These are phyloP conservation scores for Temnothorax curvispinosus DNA, from an alignment of 1,140 invertebrate species.

Conservation along the genomic window DNA sequence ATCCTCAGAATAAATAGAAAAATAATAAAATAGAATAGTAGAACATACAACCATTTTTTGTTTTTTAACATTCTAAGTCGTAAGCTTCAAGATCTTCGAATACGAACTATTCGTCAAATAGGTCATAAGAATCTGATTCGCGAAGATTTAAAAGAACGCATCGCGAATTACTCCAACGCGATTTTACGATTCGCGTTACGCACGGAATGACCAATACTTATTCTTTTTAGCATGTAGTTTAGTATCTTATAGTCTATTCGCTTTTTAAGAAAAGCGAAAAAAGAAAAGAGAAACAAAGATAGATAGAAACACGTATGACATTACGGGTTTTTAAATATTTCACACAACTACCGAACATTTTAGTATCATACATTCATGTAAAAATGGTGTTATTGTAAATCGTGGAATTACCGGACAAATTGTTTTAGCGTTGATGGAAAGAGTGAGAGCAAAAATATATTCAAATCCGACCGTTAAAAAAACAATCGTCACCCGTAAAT, in stretches of 20 bases:
- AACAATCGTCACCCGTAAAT: too few relatives aligned
- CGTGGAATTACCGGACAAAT: too few relatives aligned
- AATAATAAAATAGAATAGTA: neutral
- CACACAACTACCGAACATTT: neutral
- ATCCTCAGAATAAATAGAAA: neutral
- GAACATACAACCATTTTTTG: neutral
- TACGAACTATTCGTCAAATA: neutral
- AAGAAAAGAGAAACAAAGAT: neutral
- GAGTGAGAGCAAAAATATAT: too few relatives aligned
- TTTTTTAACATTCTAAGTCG: neutral
- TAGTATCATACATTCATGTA: neutral
- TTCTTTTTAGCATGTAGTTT: conserved; percentile 15
- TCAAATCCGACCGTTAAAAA: too few relatives aligned
- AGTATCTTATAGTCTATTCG: neutral
- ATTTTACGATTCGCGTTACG: conserved; percentile 2
- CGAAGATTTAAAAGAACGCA: neutral
- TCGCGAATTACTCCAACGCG: neutral
- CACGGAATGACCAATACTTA: neutral
- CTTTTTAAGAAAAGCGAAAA: neutral
- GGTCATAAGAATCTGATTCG: neutral
- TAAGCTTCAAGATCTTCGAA: neutral
- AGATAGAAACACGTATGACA: neutral
- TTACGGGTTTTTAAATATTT: neutral
- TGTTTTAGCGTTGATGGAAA: too few relatives aligned
- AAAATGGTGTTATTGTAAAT: neutral